Evolutionary conservation across 2,113 vertebrate genomes (phyloP).

Genomic region (Kryptolebias marmoratus): DNA sequence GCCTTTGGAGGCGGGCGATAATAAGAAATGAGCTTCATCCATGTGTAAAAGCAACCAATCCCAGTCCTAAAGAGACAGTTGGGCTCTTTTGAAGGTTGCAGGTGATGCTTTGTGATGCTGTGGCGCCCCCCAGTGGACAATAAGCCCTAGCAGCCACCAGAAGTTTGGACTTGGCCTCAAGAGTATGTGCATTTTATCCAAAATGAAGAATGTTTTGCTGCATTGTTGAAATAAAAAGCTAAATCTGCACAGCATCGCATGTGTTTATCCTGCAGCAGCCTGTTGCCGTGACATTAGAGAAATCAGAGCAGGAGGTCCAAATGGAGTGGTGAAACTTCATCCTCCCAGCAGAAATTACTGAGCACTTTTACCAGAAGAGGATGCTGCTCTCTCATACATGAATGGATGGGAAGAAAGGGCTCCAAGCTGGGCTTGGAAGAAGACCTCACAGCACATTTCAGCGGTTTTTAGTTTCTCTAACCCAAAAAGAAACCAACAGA

Average conservation of each 20-base stretch:
- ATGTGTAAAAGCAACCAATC: not conserved
- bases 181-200: not conserved
- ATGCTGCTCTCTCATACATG: constrained; percentile 74
- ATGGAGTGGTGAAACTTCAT: not conserved
- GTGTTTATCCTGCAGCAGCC: not conserved
- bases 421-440: not conserved
- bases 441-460: not conserved
- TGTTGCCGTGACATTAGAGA: not conserved
- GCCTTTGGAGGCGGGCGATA: too few relatives aligned
- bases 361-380: constrained; percentile 76
- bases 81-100: too few relatives aligned
- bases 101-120: not conserved
- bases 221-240: not conserved
- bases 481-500: constrained; percentile 5
- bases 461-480: constrained; percentile 29
- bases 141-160: not conserved
- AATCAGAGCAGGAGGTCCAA: not conserved
- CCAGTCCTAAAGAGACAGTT: not conserved
- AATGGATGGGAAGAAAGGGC: not conserved
- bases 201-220: not conserved
- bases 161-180: constrained; percentile 1
- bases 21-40: too few relatives aligned
- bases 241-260: not conserved
- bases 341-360: constrained; percentile 13
- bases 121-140: constrained; percentile 56